phyloP scores from a whole-genome alignment of 2,888 invertebrate species.

The Amiota minor region DNA sequence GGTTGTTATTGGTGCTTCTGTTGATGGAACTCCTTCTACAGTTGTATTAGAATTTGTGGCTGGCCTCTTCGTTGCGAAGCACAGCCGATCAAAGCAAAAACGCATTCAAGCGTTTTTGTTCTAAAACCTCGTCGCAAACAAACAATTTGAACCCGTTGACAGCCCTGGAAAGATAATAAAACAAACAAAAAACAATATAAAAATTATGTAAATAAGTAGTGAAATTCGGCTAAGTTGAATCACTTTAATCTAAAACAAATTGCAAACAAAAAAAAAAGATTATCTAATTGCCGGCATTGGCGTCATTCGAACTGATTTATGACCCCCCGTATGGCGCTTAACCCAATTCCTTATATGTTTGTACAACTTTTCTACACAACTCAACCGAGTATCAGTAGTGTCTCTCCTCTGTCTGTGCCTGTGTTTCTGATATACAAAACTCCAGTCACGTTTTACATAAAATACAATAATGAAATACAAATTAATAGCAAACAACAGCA shows the following conservation, averaged over 20 bases:
- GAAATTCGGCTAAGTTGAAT: too few species aligned
- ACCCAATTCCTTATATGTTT: too few species aligned
- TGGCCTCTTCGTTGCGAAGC: constrained; percentile 91
- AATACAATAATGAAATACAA: too few species aligned
- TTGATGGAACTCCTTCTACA: constrained; percentile 9
- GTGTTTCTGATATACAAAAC: too few species aligned
- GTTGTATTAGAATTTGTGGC: constrained; percentile 70
- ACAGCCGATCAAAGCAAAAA: constrained; percentile 91
- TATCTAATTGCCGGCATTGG: constrained; percentile 39
- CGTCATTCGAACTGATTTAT: constrained; percentile 41
- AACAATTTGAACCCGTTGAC: constrained; percentile 51
- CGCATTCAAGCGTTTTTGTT: constrained; percentile 85
- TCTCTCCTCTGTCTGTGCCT: too few species aligned
- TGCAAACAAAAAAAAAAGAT: not conserved
- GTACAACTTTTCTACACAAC: too few species aligned
- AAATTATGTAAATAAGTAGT: not conserved
- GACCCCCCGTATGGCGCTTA: constrained; percentile 1
- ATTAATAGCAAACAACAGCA: too few species aligned
- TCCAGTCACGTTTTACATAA: too few species aligned
- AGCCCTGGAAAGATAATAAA: constrained; percentile 61
- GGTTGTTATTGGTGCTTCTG: constrained; percentile 35
- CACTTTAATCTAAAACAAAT: too few species aligned
- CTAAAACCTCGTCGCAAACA: constrained; percentile 61
- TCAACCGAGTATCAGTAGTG: too few species aligned
- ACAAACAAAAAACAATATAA: constrained; percentile 16